phyloP scores from a whole-genome alignment of 2,797 vertebrate genomes.

The Sebastes taczanowskii region DNA sequence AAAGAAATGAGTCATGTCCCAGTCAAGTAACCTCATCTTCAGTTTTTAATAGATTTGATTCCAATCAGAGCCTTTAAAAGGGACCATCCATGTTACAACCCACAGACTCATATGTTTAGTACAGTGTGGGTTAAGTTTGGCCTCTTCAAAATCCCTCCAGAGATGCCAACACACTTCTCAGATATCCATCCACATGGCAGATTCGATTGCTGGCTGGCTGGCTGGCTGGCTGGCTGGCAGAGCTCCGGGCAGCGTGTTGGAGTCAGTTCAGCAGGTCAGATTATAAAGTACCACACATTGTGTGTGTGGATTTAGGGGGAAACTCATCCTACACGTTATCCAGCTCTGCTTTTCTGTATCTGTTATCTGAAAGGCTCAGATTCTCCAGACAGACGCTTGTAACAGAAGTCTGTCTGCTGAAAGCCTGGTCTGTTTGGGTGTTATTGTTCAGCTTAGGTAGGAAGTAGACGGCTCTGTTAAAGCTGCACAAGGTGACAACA shows the following conservation, averaged over 20 bases:
- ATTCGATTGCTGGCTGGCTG: slow-evolving; percentile 63
- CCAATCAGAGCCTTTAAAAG: slow-evolving; percentile 20
- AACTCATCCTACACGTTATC: slow-evolving; percentile 43
- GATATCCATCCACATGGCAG: slow-evolving; percentile 76
- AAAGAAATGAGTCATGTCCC: neutral
- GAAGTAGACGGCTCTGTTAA: slow-evolving; percentile 14
- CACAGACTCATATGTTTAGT: slow-evolving; percentile 60
- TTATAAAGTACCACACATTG: slow-evolving; percentile 45
- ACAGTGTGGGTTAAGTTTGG: slow-evolving; percentile 70
- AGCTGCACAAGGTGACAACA: slow-evolving; percentile 32
- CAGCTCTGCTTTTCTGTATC: slow-evolving; percentile 35
- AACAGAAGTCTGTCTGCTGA: slow-evolving; percentile 20
- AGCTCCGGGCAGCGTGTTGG: slow-evolving; percentile 56
- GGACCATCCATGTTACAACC: slow-evolving; percentile 29
- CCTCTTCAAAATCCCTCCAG: slow-evolving; percentile 63
- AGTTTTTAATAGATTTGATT: slow-evolving; percentile 22
- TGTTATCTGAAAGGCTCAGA: slow-evolving; percentile 45
- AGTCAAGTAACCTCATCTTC: neutral
- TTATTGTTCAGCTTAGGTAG: slow-evolving; percentile 19
- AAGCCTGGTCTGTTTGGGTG: slow-evolving; percentile 29
- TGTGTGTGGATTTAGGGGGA: slow-evolving; percentile 45
- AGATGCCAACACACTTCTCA: slow-evolving; percentile 75
- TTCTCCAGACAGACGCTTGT: slow-evolving; percentile 39
- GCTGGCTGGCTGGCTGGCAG: slow-evolving; percentile 51
- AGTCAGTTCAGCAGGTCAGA: slow-evolving; percentile 71